phyloP scores from a whole-genome alignment of 2,888 invertebrate species.

The Agrotis exclamationis region DNA sequence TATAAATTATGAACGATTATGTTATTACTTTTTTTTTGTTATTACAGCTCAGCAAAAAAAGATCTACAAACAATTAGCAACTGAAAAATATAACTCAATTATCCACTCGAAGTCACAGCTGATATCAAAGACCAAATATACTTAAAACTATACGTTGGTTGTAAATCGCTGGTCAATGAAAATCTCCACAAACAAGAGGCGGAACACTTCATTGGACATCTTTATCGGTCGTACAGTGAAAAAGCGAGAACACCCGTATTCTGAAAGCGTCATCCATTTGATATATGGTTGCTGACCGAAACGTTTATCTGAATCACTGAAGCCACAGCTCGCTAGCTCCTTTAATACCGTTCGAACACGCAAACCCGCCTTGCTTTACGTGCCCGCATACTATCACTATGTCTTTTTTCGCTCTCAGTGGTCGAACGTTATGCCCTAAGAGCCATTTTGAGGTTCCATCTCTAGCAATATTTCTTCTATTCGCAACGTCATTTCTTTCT shows the following conservation, averaged over 20 bases:
- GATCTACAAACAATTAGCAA: neutral
- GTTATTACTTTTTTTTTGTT: too few species aligned
- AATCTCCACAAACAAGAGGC: slow-evolving; percentile 67
- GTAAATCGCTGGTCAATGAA: slow-evolving; percentile 56
- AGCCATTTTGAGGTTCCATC: slow-evolving; percentile 80
- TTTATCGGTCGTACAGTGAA: slow-evolving; percentile 78
- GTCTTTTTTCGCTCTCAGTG: slow-evolving; percentile 80
- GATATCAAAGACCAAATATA: slow-evolving; percentile 31
- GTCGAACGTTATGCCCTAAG: slow-evolving; percentile 79
- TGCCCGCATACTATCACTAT: slow-evolving; percentile 76
- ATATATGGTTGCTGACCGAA: slow-evolving; percentile 86
- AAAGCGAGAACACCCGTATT: slow-evolving; percentile 74
- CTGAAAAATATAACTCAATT: slow-evolving; percentile 4
- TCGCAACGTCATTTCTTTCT: slow-evolving; percentile 81
- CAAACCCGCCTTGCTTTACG: slow-evolving; percentile 73
- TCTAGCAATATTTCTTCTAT: slow-evolving; percentile 82
- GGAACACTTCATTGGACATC: slow-evolving; percentile 78
- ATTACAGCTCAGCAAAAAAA: neutral
- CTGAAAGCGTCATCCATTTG: slow-evolving; percentile 82
- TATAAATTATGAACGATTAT: too few species aligned
- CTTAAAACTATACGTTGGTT: slow-evolving; percentile 24
- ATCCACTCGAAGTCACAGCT: slow-evolving; percentile 3
- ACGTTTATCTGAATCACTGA: slow-evolving; percentile 86
- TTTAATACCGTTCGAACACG: slow-evolving; percentile 72
- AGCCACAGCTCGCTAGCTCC: slow-evolving; percentile 78